Percentiles rank a stretch among this genome's conserved stretches.
phyloP scores from a whole-genome alignment of 2,797 vertebrate species.

The Cygnus olor region DNA sequence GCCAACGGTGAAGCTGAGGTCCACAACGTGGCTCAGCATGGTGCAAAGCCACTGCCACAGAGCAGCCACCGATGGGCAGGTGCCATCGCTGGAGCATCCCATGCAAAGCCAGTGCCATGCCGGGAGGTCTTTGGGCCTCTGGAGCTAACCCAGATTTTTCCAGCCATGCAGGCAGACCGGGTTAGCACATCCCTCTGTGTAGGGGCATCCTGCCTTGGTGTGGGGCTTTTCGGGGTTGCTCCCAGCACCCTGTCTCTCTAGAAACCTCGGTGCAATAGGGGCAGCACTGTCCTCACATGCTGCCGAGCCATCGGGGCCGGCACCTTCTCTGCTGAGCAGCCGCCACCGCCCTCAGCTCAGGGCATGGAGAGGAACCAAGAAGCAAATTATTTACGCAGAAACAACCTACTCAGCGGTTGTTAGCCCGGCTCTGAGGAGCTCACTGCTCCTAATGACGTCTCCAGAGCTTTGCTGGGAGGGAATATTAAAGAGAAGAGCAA shows the following conservation, averaged over 20 bases:
- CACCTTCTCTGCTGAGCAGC: background rate
- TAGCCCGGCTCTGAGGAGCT: background rate
- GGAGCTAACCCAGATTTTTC: background rate
- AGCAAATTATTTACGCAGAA: background rate
- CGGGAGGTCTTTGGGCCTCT: background rate
- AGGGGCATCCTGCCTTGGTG: background rate
- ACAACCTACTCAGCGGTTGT: constrained; percentile 29
- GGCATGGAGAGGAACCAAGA: background rate
- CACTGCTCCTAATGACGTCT: constrained; percentile 47
- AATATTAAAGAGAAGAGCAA: background rate
- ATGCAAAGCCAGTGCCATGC: too few relatives aligned
- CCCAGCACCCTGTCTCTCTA: background rate
- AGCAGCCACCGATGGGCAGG: background rate
- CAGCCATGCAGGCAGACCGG: background rate
- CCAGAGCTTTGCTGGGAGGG: constrained; percentile 37
- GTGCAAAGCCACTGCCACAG: background rate
- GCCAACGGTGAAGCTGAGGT: background rate
- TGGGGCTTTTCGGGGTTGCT: background rate
- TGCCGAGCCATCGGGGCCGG: too few relatives aligned
- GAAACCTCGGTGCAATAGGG: background rate
- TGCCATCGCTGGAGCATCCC: background rate
- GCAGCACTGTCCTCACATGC: fast-evolving
- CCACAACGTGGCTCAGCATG: background rate
- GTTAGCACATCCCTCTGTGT: background rate
- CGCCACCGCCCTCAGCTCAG: background rate